Base-by-base conservation (phyloP, 2,888 invertebrate species). In the Polia nebulosa region DNA sequence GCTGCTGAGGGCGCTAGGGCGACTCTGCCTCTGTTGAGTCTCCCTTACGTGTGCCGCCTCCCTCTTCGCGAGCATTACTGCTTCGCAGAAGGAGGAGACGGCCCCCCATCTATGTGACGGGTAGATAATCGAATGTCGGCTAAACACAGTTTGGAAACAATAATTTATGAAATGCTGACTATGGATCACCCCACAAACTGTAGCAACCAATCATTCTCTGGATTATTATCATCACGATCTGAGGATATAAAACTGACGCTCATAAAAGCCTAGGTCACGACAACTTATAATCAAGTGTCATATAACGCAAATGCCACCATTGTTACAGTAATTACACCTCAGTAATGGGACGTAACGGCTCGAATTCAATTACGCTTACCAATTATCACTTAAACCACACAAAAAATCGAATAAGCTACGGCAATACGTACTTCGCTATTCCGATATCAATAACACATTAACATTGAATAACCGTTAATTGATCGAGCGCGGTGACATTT, bases 401-500 rank as follows among this genome's bases (percentile, higher is more conserved):
- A 71, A 78, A 83, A 81, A 86, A 78, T 82, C 85, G 83, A 90
- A 91, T 91, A 90, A 86, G 88, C 87, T 87, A 90, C 89, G 87
- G 85, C 77, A 87, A 89, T 90, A 88, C 87, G 83, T 84, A 72
- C 87, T 84, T 82, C 73, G 86, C 86, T 88, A 88, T 90, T 89
- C 79, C 89, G 91, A 92, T 94, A 93, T 94, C 93, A 92, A 93
- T 92, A 92, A 89, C 91, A 87, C 87, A 91, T 92, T 92, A 91
- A 91, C 86, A 87, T 88, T 86, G 90, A 86, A 90, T 90, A 90
- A 85, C 90, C 87, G 91, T 92, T 95, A 95, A 95, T 94, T 94
- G 93, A 92, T 91, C 87, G 91, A 92, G 91, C 92, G 92, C 92
- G 95, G 95, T 95, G 95, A 95, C 95, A 95, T 95, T 95, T 95